Conservation (phyloP, 2,888 invertebrate genomes). For the Ommatoiulus sabulosus region DNA sequence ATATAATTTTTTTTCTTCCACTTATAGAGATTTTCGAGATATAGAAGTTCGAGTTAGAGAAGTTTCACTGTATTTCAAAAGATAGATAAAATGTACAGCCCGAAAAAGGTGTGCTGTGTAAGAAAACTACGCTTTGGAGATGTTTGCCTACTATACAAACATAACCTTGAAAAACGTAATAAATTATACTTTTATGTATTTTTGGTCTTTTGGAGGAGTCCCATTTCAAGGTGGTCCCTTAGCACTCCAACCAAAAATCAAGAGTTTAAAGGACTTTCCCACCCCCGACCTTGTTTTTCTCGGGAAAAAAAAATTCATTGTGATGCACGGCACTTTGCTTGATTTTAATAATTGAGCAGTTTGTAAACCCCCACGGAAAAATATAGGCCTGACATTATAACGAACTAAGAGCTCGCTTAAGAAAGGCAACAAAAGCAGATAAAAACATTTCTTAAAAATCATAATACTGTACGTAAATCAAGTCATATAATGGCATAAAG, state of each 20-base stretch:
- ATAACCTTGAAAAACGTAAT: conserved; percentile 25
- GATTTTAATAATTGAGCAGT: conserved; percentile 40
- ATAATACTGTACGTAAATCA: no score
- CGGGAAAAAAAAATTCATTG: background rate
- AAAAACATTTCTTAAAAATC: background rate
- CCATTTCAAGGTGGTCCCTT: conserved; percentile 9
- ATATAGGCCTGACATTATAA: background rate
- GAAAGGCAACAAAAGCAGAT: background rate
- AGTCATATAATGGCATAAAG: no score
- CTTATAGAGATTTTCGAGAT: no score
- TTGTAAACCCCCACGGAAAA: conserved; percentile 34
- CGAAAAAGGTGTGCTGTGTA: background rate
- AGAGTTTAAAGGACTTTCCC: background rate
- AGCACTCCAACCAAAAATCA: background rate
- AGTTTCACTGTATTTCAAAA: no score
- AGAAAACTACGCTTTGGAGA: background rate
- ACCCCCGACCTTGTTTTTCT: background rate
- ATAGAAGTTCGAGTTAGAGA: no score
- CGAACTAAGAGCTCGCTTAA: background rate
- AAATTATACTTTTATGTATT: conserved; percentile 35
- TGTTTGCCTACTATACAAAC: background rate
- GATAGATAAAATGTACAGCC: background rate
- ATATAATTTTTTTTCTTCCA: no score
- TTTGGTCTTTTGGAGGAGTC: conserved; percentile 17
- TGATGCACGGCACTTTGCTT: background rate